Percentiles rank a stretch among this genome's conserved stretches.
Evolutionary conservation across 2,888 invertebrate genomes (phyloP).

Genomic region (Acronicta psi): DNA sequence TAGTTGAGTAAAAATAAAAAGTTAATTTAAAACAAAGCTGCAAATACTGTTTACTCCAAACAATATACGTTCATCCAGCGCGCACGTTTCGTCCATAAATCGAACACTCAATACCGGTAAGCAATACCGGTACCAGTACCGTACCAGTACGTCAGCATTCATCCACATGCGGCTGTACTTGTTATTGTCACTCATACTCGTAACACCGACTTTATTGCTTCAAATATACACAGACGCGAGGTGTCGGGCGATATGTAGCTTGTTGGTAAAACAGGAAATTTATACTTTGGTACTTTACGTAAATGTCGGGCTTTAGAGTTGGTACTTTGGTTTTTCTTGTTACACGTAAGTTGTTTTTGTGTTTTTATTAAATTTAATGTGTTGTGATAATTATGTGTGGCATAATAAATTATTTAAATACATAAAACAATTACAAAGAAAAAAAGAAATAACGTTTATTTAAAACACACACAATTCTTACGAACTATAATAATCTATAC

Average conservation of each 20-base stretch:
- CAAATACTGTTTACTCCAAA: not conserved
- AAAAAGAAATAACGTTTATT: too few species aligned
- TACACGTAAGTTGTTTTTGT: too few species aligned
- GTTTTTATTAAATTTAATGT: too few species aligned
- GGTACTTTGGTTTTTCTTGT: too few species aligned
- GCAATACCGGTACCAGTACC: too few species aligned
- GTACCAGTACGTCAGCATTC: constrained; percentile 21
- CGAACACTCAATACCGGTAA: constrained; percentile 7
- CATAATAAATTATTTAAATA: too few species aligned
- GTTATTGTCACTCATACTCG: constrained; percentile 23
- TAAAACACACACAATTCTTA: too few species aligned
- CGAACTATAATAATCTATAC: too few species aligned
- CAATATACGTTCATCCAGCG: not conserved
- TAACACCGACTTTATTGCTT: constrained; percentile 17
- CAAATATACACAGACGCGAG: constrained; percentile 5
- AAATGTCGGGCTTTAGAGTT: too few species aligned
- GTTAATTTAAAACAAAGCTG: not conserved
- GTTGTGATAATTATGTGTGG: too few species aligned
- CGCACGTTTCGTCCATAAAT: not conserved
- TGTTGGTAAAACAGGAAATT: constrained; percentile 6
- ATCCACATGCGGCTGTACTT: constrained; percentile 15
- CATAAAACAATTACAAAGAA: too few species aligned
- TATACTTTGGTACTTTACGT: constrained; percentile 9
- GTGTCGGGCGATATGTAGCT: not conserved
- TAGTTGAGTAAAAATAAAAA: too few species aligned